Evolutionary conservation across 2,888 invertebrate species (phyloP), one percentile per base, ranked within the genome.

Genomic region (Ernsta delagoae): DNA sequence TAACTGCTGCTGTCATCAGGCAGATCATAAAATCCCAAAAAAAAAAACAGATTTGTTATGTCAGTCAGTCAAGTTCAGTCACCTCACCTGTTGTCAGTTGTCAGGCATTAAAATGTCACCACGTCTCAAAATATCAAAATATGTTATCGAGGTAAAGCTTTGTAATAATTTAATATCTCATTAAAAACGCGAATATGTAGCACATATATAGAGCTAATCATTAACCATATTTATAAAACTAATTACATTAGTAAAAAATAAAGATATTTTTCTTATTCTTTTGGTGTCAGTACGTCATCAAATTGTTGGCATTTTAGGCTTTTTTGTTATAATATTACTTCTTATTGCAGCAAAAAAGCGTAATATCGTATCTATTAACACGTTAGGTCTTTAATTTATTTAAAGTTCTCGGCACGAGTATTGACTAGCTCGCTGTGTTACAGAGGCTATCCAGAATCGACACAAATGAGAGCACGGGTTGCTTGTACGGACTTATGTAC

Each of bases 401-500:
- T n/a, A n/a, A n/a, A n/a, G n/a, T n/a, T n/a, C n/a, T n/a, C n/a
- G n/a, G n/a, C n/a, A n/a, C n/a, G n/a, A n/a, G n/a, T n/a, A n/a
- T n/a, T n/a, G n/a, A n/a, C n/a, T n/a, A n/a, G n/a, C n/a, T n/a
- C n/a, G n/a, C n/a, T n/a, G n/a, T 34, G 56, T 63, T 81, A 70
- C 85, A 97, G 97, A 95, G 96, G 79, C 86, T 97, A 79, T 94
- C 95, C 79, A 94, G 93, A 75, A 88, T 95, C 75, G 94, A 95
- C 81, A 93, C 95, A 72, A 91, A 94, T 78, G 91, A 89, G 72
- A 94, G 93, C 80, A 95, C 94, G 83, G 97, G 97, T 76, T 96
- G 96, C 84, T 90, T 97, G 34, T 97, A 96, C 85, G 97, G 97
- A 53, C 94, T 96, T 50, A 95, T 97, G 88, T 95, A 96, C 84